These are phyloP conservation scores for Alosa sapidissima DNA, from an alignment of 2,797 vertebrate genomes.

Conservation along the genomic window DNA sequence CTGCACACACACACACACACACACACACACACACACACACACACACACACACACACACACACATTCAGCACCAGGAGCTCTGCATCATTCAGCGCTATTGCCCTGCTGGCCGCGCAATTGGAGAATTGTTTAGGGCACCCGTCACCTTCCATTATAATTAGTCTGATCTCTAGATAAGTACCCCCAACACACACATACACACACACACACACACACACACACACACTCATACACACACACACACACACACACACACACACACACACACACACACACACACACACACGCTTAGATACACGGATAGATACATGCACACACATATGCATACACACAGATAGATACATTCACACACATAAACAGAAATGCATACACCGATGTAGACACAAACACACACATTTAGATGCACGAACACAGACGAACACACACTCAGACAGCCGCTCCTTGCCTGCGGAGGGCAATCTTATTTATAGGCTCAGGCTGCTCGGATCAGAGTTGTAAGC, in stretches of 20 bases:
- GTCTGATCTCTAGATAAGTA: neutral
- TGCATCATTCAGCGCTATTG: neutral
- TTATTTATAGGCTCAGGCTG: neutral
- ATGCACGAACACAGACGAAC: neutral
- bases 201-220: neutral
- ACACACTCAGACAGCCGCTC: neutral
- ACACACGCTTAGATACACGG: neutral
- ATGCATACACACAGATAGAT: neutral
- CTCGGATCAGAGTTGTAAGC: neutral
- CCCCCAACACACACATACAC: neutral
- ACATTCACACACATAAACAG: too few species aligned
- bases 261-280: neutral
- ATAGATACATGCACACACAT: neutral
- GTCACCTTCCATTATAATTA: conserved; percentile 12
- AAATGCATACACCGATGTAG: too few species aligned
- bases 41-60: too few species aligned
- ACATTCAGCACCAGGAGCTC: too few species aligned
- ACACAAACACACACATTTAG: neutral
- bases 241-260: neutral
- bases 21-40: too few species aligned
- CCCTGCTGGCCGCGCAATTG: neutral
- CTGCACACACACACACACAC: too few species aligned
- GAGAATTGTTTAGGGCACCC: neutral
- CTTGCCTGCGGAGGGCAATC: neutral
- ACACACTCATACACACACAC: neutral